These are phyloP conservation scores for Melieria omissa DNA, from an alignment of 2,888 invertebrate species.

Conservation along the genomic window DNA sequence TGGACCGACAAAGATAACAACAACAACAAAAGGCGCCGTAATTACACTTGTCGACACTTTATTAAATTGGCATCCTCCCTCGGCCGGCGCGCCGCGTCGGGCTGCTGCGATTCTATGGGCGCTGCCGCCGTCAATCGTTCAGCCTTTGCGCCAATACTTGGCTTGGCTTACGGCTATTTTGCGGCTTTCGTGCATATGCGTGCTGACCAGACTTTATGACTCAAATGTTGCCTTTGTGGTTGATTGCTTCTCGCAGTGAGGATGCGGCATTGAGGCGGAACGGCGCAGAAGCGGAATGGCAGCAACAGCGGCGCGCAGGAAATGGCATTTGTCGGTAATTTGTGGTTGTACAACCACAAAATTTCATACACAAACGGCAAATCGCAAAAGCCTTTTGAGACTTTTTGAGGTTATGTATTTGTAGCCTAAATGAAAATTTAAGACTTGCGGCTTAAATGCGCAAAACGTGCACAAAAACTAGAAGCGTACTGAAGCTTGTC, in stretches of 20 bases:
- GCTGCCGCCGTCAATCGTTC: neutral
- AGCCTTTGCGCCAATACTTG: neutral
- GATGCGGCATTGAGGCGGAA: neutral
- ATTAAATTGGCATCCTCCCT: conserved; percentile 48
- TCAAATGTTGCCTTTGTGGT: neutral
- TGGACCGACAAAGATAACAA: neutral
- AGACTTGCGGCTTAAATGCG: too few species aligned
- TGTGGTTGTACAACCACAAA: neutral
- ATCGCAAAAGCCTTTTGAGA: too few species aligned
- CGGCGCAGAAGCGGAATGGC: conserved; percentile 1
- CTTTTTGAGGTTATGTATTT: too few species aligned
- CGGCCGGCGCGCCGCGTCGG: too few species aligned
- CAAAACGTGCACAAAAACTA: too few species aligned
- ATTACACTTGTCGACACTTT: conserved; percentile 63
- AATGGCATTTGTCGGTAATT: conserved; percentile 10
- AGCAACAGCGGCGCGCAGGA: neutral
- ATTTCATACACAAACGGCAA: neutral
- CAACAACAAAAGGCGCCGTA: conserved; percentile 49
- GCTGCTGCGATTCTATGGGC: neutral
- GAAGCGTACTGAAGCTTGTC: too few species aligned
- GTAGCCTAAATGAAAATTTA: too few species aligned
- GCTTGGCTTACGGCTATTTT: conserved; percentile 15
- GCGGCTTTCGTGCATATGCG: neutral
- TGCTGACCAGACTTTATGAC: neutral
- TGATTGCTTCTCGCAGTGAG: too few species aligned